Evolutionary conservation across 2,113 vertebrate genomes (phyloP), one percentile per base, ranked within the genome.

Genomic region (Eulacestoma nigropectus): DNA sequence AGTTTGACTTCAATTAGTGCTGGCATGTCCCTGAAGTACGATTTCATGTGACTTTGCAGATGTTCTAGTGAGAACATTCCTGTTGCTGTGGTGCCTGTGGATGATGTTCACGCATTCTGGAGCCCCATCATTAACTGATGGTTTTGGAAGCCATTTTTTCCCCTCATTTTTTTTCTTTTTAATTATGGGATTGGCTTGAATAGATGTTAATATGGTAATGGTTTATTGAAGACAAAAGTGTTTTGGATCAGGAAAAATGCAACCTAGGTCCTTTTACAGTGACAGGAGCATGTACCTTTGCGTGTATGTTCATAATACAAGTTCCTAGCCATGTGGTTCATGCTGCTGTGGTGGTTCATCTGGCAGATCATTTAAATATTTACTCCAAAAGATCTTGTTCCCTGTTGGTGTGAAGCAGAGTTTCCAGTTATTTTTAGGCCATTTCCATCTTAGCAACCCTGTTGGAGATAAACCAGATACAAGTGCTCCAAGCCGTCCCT

Each of bases 401-500:
- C 96, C 87, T 96, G 85, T 93, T 98, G 96, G 96, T 98, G 95
- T 97, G 96, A 98, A 97, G 96, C 96, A 95, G 90, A 47, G 30
- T 96, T 98, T 97, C 96, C 90, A 97, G 97, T 96, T 98, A 98
- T 98, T 98, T 98, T 98, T 97, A 98, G 97, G 97, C 97, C 90
- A 95, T 97, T 97, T 98, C 97, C 95, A 93, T 98, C 95, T 97
- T 96, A 96, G 97, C 93, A 98, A 93, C 86, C 91, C 94, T 96
- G 91, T 53, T 97, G 97, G 98, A 98, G 97, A 97, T 95, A 97
- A 96, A 98, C 93, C 96, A 98, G 96, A 93, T 90, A 92, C 27
- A 73, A 84, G 42, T 86, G 94, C 95, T 97, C 79, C 97, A 97
- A 97, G 97, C 90, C 41, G 56, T 96, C 96, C 95, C 91, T 89